Evolutionary conservation across 2,113 vertebrate genomes (phyloP).

Genomic region (Microtus montanus): DNA sequence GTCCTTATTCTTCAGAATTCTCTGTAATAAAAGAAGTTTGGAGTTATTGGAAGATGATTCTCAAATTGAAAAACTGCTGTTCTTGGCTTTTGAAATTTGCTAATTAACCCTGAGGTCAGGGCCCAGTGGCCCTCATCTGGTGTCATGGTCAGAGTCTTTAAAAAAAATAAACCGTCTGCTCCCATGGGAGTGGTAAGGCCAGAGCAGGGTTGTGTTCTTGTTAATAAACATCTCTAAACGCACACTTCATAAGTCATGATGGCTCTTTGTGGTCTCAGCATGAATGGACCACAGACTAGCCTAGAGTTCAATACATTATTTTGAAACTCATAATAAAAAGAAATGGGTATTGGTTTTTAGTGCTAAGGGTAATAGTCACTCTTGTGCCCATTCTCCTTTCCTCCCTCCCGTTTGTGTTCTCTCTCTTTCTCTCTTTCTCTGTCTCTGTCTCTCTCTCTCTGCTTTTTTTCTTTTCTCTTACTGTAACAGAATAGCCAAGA

Average conservation of each 20-base stretch:
- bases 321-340: not conserved
- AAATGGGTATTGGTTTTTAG: not conserved
- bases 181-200: not conserved
- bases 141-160: not conserved
- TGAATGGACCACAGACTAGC: not conserved
- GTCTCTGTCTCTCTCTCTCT: not conserved
- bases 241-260: not conserved
- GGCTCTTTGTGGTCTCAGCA: not conserved
- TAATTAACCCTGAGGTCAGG: slow-evolving; percentile 36
- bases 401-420: not conserved
- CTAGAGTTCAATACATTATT: not conserved
- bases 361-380: not conserved
- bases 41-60: not conserved
- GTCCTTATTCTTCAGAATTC: not conserved
- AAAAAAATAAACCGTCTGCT: not conserved
- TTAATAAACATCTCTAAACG: not conserved
- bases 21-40: not conserved
- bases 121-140: not conserved
- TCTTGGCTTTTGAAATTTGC: not conserved
- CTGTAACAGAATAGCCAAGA: not conserved
- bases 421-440: not conserved
- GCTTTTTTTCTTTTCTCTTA: too few species aligned
- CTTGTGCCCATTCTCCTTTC: not conserved
- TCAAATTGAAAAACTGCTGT: not conserved
- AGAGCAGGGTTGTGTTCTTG: not conserved